These are phyloP conservation scores for Serranus cabrilla DNA, from an alignment of 2,797 vertebrate species.

Conservation along the genomic window DNA sequence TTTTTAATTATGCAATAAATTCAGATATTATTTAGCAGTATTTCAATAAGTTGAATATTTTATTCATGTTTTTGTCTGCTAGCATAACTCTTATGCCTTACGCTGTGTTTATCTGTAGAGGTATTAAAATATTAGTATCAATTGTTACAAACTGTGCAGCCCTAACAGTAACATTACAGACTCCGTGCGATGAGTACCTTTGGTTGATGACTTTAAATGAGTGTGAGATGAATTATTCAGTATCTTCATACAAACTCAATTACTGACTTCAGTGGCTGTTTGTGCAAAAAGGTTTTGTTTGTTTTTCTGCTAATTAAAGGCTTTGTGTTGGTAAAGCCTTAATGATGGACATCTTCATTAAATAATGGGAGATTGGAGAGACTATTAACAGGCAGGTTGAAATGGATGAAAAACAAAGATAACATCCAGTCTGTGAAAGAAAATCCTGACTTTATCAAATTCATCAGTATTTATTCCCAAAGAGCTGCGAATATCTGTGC, in stretches of 20 bases:
- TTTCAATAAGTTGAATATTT: neutral
- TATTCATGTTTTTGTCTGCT: neutral
- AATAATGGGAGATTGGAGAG: slow-evolving; percentile 28
- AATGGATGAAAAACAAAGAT: slow-evolving; percentile 11
- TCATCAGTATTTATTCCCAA: too few species aligned
- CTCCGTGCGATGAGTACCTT: neutral
- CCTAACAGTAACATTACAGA: neutral
- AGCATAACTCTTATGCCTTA: neutral
- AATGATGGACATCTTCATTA: slow-evolving; percentile 9
- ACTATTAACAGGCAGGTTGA: slow-evolving; percentile 23
- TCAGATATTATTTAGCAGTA: too few species aligned
- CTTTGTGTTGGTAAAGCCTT: slow-evolving; percentile 36
- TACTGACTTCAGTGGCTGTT: neutral
- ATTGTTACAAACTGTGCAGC: slow-evolving; percentile 20
- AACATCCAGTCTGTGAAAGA: neutral
- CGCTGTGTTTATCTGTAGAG: slow-evolving; percentile 2
- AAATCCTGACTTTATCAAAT: too few species aligned
- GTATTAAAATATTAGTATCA: slow-evolving; percentile 21
- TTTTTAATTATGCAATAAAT: neutral
- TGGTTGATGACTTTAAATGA: slow-evolving; percentile 25
- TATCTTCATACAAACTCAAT: slow-evolving; percentile 1
- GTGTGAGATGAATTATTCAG: slow-evolving; percentile 29
- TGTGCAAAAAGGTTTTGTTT: neutral
- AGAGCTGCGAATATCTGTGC: too few species aligned
- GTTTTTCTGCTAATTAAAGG: slow-evolving; percentile 11